A percentile compares a stretch with the other conserved stretches of the same genome.
phyloP scores from a whole-genome alignment of 1,140 invertebrate genomes.

The Meloidogyne hapla region DNA sequence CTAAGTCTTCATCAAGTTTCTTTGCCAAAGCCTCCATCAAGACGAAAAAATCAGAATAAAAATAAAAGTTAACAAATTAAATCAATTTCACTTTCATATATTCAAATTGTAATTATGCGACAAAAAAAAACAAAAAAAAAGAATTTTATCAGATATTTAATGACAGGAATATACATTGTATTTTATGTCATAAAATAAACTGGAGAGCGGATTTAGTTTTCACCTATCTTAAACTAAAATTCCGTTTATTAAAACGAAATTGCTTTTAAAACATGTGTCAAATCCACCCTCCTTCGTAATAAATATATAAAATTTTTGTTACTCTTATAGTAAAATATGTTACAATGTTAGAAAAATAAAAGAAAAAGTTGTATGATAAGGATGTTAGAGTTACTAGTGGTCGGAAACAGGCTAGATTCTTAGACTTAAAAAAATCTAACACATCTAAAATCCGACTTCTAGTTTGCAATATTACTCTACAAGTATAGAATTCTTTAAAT shows the following conservation, averaged over 20 bases:
- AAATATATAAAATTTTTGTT: not conserved
- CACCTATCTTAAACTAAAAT: not conserved
- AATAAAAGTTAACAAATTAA: not conserved
- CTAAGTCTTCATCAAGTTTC: not conserved
- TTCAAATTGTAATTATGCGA: not conserved
- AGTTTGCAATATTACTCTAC: too few relatives aligned
- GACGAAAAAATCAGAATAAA: not conserved
- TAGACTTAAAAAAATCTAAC: too few relatives aligned
- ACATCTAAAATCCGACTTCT: too few relatives aligned
- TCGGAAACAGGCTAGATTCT: too few relatives aligned
- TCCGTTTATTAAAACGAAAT: too few relatives aligned
- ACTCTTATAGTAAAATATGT: too few relatives aligned
- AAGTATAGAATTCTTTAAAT: too few relatives aligned
- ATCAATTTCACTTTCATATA: not conserved
- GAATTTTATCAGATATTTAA: not conserved
- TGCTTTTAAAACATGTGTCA: not conserved
- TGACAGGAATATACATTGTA: not conserved
- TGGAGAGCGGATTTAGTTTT: not conserved
- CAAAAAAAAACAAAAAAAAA: not conserved
- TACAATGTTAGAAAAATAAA: too few relatives aligned
- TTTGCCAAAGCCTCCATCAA: not conserved
- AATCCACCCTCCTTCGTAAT: not conserved
- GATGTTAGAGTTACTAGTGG: too few relatives aligned
- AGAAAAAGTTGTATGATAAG: too few relatives aligned
- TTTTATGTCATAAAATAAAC: not conserved